A percentile compares a stretch with the other conserved stretches of the same genome.
These are phyloP conservation scores for Oceanodroma tethys DNA, from an alignment of 2,113 vertebrate species.

Conservation along the genomic window DNA sequence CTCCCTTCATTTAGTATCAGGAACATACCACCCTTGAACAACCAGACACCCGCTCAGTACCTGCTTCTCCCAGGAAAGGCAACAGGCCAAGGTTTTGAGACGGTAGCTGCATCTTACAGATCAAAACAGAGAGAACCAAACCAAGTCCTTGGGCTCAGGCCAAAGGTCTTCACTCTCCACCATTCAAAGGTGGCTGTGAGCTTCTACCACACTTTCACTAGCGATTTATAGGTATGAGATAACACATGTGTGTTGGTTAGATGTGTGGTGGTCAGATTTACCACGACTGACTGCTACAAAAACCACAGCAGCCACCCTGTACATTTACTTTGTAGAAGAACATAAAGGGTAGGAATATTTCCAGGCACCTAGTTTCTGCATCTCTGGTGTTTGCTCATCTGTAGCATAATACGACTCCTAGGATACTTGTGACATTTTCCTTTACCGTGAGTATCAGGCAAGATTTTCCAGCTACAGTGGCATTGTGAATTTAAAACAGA, in stretches of 20 bases:
- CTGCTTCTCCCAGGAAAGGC: neutral
- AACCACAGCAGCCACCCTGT: neutral
- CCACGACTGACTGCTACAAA: neutral
- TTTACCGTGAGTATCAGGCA: neutral
- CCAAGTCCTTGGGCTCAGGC: neutral
- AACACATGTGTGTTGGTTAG: neutral
- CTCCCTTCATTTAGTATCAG: neutral
- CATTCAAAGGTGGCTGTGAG: neutral
- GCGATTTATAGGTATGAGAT: neutral
- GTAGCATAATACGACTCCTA: neutral
- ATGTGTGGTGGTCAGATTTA: neutral
- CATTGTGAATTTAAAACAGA: neutral
- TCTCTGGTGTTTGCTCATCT: neutral
- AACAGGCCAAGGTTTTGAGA: neutral
- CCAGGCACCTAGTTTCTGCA: neutral
- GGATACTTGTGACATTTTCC: neutral
- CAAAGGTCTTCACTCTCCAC: neutral
- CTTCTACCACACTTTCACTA: neutral
- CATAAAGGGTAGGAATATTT: neutral
- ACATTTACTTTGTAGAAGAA: neutral
- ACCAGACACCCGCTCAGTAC: neutral
- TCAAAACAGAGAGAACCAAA: neutral
- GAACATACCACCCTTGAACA: accelerated
- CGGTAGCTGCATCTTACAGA: neutral
- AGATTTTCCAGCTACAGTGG: neutral